Base-by-base conservation (phyloP, 2,113 vertebrate species). In the Psephotus haematonotus region DNA sequence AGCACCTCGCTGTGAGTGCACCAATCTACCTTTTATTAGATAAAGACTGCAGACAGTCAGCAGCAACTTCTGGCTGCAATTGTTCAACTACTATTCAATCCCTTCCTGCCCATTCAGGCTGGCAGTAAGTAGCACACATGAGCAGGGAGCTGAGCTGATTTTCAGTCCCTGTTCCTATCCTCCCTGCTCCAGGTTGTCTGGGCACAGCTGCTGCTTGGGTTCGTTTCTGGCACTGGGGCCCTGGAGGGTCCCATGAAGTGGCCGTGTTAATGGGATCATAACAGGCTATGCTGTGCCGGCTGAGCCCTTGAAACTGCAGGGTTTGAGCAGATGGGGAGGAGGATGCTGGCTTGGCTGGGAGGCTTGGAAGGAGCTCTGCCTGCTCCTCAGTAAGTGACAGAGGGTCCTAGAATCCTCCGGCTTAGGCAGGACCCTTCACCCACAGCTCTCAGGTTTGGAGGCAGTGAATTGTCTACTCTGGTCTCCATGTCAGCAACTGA, bases 1-100 rank as follows among this genome's bases (percentile, higher is more conserved):
- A 95, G 95, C 82, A 74, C 90, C 94, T 67, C 59, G 75, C 90
- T 92, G 71, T 69, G 82, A 83, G 64, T 19, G 11, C 82, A 46
- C 53, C 94, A 62, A 3, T 90, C 72, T 77, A 1, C 5, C 33
- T 39, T 83, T 91, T 86, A 75, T 94, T 88, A 79, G 70, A 86
- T 92, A 50, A 93, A 96, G 82, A 50, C 81, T 86, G 72, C 88
- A 86, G 82, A n/a, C 64, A 39, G 60, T 69, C 31, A 0, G 64
- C 80, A 91, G 77, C 0, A 0, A 29, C 55, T 92, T 79, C 83
- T 87, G 65, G 52, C 86, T 62, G 2, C 72, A 63, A 18, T 64
- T 83, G 86, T 82, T 79, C 86, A 88, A 82, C 50, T 37, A 23
- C 79, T 78, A 3, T 35, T 86, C 70, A 72, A 25, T 52, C 71